Evolutionary conservation across 2,888 invertebrate species (phyloP), one percentile per base, ranked within the genome.

Genomic region (Miltochrista miniata): DNA sequence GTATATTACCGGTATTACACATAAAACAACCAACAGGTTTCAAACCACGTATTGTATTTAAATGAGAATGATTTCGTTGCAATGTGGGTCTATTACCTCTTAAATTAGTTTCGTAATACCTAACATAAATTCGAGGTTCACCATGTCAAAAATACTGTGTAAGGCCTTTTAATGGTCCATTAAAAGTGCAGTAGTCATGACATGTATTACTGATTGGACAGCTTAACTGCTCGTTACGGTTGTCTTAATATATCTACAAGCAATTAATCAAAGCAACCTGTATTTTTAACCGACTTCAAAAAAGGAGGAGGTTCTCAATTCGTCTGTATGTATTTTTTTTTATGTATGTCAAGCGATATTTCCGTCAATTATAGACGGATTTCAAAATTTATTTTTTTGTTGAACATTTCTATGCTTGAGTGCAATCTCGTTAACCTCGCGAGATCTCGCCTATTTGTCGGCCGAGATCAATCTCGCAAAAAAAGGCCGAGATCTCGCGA

Each of bases 41-140:
- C 40, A 70, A 62, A 61, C 74, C 12, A 59, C 68, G 70, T 68
- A 85, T 86, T 86, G 85, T 85, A 86, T 86, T 81, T 76, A 83
- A 86, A 86, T 85, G 66, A 75, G 67, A 63, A 77, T 77, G 73
- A 80, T 81, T 76, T 76, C 79, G 78, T 79, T n/a, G 63, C 72
- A 70, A 51, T 59, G 56, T 67, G 69, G 73, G 70, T 64, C 66
- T 70, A 63, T 74, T 75, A 72, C 69, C 54, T 65, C 71, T 70
- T 70, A 72, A 59, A 70, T 72, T 65, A 68, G 30, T 67, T 70
- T 71, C 66, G 67, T 69, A 65, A 70, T 61, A 59, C 62, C 51
- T n/a, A n/a, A n/a, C n/a, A 51, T 61, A 49, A 18, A 33, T 43
- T 43, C 68, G 61, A 72, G 64, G 64, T 62, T 53, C 14, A 38